Conservation (phyloP, 2,888 invertebrate genomes). For the Salpingus planirostris region DNA sequence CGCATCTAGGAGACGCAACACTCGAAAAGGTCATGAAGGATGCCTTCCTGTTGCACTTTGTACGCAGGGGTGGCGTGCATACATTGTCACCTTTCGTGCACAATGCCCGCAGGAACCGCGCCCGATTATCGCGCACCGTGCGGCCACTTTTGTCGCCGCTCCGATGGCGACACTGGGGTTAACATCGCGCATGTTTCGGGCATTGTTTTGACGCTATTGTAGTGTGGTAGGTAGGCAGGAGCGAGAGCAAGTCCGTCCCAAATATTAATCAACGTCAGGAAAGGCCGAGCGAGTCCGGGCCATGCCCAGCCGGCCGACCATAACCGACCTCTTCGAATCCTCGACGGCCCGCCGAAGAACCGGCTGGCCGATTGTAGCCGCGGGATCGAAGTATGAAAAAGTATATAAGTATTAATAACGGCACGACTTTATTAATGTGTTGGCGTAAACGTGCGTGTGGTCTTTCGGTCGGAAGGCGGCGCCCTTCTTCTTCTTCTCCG, state of each 20-base stretch:
- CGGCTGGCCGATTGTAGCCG: constrained; percentile 9
- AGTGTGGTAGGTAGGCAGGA: constrained; percentile 36
- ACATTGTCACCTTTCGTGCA: constrained; percentile 17
- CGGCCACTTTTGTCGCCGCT: no score
- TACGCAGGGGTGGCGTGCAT: constrained; percentile 10
- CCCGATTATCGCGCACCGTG: no score
- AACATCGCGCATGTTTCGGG: no score
- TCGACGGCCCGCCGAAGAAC: constrained; percentile 1
- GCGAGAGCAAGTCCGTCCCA: constrained; percentile 34
- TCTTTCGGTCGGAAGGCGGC: constrained; percentile 31
- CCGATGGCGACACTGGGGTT: no score
- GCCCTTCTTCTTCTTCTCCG: no score
- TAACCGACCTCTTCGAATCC: constrained; percentile 2
- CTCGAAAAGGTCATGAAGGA: constrained; percentile 16
- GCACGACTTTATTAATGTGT: constrained; percentile 41
- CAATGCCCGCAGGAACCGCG: no score
- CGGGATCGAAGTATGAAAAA: constrained; percentile 38
- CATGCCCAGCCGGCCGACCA: constrained; percentile 23
- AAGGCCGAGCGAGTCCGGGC: constrained; percentile 28
- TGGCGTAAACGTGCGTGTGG: constrained; percentile 40
- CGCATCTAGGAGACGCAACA: constrained; percentile 6
- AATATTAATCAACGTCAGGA: constrained; percentile 41
- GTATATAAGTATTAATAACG: constrained; percentile 41
- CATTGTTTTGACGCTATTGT: constrained; percentile 40
- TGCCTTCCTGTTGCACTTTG: constrained; percentile 18